phyloP scores from a whole-genome alignment of 2,888 invertebrate genomes.

The Synanthedon formicaeformis region DNA sequence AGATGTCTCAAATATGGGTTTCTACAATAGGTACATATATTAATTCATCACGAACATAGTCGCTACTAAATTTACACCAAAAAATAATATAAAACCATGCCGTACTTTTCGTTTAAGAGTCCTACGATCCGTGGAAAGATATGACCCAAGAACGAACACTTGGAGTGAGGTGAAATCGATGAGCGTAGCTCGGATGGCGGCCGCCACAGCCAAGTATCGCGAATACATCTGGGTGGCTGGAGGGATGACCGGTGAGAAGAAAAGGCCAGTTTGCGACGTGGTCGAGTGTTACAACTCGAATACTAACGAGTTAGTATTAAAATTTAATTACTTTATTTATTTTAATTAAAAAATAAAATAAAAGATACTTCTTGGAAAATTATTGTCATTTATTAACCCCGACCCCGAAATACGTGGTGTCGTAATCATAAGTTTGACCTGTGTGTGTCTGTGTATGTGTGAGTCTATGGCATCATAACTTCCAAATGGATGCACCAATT shows the following conservation, averaged over 20 bases:
- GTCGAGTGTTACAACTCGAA: conserved; percentile 75
- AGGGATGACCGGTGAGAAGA: conserved; percentile 74
- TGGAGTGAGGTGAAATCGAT: conserved; percentile 74
- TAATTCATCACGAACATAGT: too few species aligned
- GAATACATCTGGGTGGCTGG: conserved; percentile 81
- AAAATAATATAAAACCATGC: background rate
- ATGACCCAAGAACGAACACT: conserved; percentile 64
- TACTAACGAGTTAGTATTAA: conserved; percentile 66
- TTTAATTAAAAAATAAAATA: too few species aligned
- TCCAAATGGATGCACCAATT: too few species aligned
- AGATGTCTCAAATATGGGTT: too few species aligned
- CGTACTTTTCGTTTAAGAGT: conserved; percentile 40
- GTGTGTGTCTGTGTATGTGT: too few species aligned
- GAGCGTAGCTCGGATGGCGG: conserved; percentile 71
- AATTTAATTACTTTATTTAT: background rate
- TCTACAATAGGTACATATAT: too few species aligned
- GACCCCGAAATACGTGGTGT: too few species aligned
- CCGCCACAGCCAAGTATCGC: conserved; percentile 71
- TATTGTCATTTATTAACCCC: too few species aligned
- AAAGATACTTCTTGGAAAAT: too few species aligned
- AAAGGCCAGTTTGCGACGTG: conserved; percentile 65
- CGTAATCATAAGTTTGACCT: too few species aligned
- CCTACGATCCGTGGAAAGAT: conserved; percentile 73
- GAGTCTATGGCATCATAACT: too few species aligned
- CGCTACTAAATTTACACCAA: background rate